Evolutionary conservation across 2,888 invertebrate genomes (phyloP).

Genomic region (Dinocampus coccinellae): DNA sequence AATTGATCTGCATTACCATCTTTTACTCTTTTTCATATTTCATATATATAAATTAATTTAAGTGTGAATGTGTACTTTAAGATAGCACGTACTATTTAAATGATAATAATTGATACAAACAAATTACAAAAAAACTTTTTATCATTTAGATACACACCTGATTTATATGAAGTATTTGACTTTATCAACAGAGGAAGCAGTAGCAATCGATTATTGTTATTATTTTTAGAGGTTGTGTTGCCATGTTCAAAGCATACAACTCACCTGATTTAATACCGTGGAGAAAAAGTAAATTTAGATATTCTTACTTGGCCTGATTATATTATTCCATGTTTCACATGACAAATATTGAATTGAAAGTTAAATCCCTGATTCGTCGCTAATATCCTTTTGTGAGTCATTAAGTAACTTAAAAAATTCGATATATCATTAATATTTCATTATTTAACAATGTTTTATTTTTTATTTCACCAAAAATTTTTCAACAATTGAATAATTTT

Average conservation of each 20-base stretch:
- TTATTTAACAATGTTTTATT: background rate
- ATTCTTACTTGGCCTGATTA: conserved; percentile 38
- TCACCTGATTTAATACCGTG: conserved; percentile 35
- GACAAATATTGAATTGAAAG: background rate
- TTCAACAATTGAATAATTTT: background rate
- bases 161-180: background rate
- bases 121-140: no score
- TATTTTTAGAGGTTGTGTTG: conserved; percentile 10
- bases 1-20: background rate
- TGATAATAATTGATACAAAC: no score
- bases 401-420: background rate
- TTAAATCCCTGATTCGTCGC: background rate
- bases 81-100: no score
- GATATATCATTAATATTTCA: background rate
- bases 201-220: background rate
- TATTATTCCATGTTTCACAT: conserved; percentile 30
- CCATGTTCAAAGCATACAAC: conserved; percentile 41
- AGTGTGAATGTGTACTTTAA: no score
- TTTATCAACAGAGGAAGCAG: background rate
- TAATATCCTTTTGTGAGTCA: background rate
- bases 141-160: no score
- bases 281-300: conserved; percentile 17
- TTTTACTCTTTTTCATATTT: no score
- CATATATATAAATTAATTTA: no score
- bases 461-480: background rate